Evolutionary conservation across 2,888 invertebrate species (phyloP).

Genomic region (Chaetoderma sp.): DNA sequence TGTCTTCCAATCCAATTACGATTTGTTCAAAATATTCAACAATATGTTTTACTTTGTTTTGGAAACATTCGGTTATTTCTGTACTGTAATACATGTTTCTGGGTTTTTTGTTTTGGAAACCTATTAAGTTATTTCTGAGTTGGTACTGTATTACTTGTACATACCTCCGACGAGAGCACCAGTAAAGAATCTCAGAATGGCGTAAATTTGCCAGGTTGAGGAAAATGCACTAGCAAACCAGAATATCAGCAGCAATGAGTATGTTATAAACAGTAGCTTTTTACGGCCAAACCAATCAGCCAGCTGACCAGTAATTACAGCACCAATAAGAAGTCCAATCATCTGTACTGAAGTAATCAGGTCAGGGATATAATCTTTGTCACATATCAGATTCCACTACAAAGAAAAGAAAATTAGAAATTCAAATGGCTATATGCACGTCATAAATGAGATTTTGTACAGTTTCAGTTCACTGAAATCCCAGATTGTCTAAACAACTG

Average conservation of each 20-base stretch:
- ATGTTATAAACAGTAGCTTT: constrained; percentile 54
- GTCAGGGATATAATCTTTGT: constrained; percentile 44
- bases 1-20: too few species aligned
- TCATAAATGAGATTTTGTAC: background rate
- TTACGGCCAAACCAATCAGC: constrained; percentile 63
- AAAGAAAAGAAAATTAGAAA: constrained; percentile 19
- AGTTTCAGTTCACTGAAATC: too few species aligned
- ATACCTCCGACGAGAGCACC: constrained; percentile 63
- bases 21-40: too few species aligned
- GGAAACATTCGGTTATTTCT: too few species aligned
- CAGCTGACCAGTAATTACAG: constrained; percentile 59
- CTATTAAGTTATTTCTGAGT: too few species aligned
- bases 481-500: too few species aligned
- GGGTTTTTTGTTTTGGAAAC: too few species aligned
- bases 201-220: constrained; percentile 61
- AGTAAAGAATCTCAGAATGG: constrained; percentile 53
- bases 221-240: constrained; percentile 58
- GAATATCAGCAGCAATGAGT: constrained; percentile 51
- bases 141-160: too few species aligned
- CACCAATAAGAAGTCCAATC: constrained; percentile 62
- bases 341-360: constrained; percentile 64
- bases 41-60: too few species aligned
- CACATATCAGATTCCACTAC: constrained; percentile 63
- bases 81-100: too few species aligned
- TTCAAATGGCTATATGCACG: background rate